Evolutionary conservation across 2,113 vertebrate genomes (phyloP).

Genomic region (Clarias gariepinus): DNA sequence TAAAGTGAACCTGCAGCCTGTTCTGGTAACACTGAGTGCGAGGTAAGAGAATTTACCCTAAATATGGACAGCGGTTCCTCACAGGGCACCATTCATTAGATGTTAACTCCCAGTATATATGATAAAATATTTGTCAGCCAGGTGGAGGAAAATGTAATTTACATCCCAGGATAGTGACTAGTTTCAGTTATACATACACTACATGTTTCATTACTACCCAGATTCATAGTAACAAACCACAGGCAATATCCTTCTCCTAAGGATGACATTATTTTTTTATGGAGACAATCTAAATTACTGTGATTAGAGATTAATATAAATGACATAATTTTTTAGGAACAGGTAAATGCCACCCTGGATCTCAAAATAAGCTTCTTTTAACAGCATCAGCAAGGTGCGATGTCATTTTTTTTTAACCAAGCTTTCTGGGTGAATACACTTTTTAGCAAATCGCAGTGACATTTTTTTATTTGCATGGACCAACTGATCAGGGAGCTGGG

Average conservation of each 20-base stretch:
- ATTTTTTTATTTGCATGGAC: background rate
- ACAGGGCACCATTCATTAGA: too few relatives aligned
- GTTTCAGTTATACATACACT: background rate
- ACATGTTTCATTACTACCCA: background rate
- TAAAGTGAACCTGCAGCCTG: too few relatives aligned
- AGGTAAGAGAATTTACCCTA: background rate
- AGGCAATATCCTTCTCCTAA: background rate
- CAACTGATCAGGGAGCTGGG: background rate
- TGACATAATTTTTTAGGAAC: background rate
- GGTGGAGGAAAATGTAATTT: background rate
- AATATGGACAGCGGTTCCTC: too few relatives aligned
- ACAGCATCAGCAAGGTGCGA: background rate
- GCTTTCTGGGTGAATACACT: slow-evolving; percentile 11
- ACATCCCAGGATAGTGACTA: background rate
- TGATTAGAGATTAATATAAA: slow-evolving; percentile 17
- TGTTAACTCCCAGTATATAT: background rate
- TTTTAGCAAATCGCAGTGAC: background rate
- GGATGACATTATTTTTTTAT: background rate
- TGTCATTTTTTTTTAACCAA: background rate
- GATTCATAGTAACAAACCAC: background rate
- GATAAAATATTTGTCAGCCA: background rate
- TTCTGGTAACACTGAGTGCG: too few relatives aligned
- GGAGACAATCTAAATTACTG: background rate
- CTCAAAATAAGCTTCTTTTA: slow-evolving; percentile 1
- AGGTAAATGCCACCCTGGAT: background rate